Evolutionary conservation across 2,888 invertebrate species (phyloP).

Genomic region (Sarcophaga caerulescens): DNA sequence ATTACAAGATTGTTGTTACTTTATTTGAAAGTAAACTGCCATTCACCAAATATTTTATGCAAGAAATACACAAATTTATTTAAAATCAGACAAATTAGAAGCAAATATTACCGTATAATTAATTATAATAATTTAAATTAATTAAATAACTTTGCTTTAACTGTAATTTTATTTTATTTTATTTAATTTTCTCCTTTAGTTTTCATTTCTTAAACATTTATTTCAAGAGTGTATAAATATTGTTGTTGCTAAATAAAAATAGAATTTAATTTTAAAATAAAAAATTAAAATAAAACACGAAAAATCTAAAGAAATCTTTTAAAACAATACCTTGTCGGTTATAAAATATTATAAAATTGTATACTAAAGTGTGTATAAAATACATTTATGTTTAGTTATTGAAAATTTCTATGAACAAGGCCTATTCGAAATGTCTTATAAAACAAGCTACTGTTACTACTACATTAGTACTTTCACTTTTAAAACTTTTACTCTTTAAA

Average conservation of each 20-base stretch:
- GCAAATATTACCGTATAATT: conserved; percentile 8
- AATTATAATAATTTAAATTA: background rate
- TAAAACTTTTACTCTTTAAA: background rate
- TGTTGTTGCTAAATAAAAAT: conserved; percentile 36
- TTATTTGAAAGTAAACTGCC: conserved; percentile 70
- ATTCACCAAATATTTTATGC: conserved; percentile 65
- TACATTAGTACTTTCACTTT: conserved; percentile 5
- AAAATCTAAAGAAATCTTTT: conserved; percentile 5
- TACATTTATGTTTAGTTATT: conserved; percentile 35
- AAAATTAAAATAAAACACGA: background rate
- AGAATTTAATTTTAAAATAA: conserved; percentile 21
- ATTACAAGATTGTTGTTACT: conserved; percentile 50
- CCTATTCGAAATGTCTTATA: too few species aligned
- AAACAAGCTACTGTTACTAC: background rate
- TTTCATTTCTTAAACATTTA: conserved; percentile 8
- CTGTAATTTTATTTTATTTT: too few species aligned
- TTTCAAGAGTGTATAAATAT: conserved; percentile 32
- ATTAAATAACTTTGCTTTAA: too few species aligned
- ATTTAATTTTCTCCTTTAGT: background rate
- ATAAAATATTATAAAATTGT: conserved; percentile 14
- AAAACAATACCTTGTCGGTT: background rate
- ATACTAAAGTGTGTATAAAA: conserved; percentile 29
- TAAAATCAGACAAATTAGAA: background rate
- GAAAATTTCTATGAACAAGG: conserved; percentile 14
- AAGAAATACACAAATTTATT: conserved; percentile 26